Evolutionary conservation across 2,888 invertebrate species (phyloP).

Genomic region (Eretmocerus hayati): DNA sequence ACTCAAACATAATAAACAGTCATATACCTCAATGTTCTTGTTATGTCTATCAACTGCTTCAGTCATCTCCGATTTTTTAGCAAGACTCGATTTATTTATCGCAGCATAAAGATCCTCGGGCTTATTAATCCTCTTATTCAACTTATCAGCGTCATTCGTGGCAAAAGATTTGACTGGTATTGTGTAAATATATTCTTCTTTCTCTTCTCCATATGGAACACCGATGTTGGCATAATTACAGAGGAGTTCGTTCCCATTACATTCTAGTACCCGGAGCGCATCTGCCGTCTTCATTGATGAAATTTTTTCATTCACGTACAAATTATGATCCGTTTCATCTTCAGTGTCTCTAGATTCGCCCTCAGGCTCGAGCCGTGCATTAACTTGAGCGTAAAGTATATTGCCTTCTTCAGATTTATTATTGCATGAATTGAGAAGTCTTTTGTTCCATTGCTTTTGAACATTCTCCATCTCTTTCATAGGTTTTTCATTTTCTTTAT

Average conservation of each 20-base stretch:
- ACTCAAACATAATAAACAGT: too few relatives aligned
- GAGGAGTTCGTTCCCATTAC: conserved; percentile 19
- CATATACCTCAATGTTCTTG: conserved; percentile 34
- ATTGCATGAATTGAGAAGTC: conserved; percentile 24
- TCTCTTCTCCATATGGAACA: conserved; percentile 27
- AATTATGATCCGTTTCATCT: conserved; percentile 37
- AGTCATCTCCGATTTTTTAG: conserved; percentile 26
- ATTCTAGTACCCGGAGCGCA: conserved; percentile 11
- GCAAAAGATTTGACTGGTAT: conserved; percentile 33
- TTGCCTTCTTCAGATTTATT: conserved; percentile 25
- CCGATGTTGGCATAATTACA: conserved; percentile 27
- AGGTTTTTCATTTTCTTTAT: conserved; percentile 59
- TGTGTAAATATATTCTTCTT: conserved; percentile 35
- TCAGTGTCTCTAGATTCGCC: conserved; percentile 43
- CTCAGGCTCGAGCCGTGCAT: conserved; percentile 38
- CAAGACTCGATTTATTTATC: conserved; percentile 39
- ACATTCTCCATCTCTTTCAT: conserved; percentile 17
- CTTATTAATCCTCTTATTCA: conserved; percentile 45
- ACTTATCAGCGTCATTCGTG: conserved; percentile 28
- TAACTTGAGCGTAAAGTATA: conserved; percentile 41
- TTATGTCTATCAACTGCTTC: conserved; percentile 31
- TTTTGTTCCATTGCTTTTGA: background rate
- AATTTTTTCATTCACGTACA: background rate
- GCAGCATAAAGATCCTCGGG: conserved; percentile 50
- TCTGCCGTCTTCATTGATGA: conserved; percentile 2